Conservation (phyloP, 2,113 vertebrate species). For the Tapirus terrestris region DNA sequence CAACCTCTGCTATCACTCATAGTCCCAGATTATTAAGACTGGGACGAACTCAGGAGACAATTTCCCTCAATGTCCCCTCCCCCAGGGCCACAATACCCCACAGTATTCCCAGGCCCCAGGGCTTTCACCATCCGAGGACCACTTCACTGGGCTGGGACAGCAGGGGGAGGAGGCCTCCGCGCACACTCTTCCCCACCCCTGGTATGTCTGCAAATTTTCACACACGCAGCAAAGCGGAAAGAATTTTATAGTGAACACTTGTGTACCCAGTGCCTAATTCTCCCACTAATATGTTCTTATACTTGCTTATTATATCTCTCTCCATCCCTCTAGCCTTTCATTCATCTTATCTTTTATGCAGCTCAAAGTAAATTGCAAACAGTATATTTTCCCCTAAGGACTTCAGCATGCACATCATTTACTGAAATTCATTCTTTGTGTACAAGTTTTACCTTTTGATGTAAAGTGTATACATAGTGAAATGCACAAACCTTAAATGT, state of each 20-base stretch:
- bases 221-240: not conserved
- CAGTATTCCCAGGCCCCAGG: not conserved
- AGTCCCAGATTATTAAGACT: not conserved
- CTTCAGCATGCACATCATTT: not conserved
- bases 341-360: not conserved
- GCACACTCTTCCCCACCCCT: not conserved
- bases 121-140: not conserved
- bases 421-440: not conserved
- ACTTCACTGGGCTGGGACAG: not conserved
- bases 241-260: not conserved
- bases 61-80: not conserved
- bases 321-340: not conserved
- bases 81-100: not conserved
- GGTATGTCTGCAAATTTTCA: not conserved
- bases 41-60: too few relatives aligned
- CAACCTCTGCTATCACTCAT: not conserved
- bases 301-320: not conserved
- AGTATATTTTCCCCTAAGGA: not conserved
- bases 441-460: not conserved
- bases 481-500: not conserved
- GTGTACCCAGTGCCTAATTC: not conserved
- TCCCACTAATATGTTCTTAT: not conserved
- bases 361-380: conserved; percentile 35
- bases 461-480: not conserved
- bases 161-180: too few relatives aligned